These are phyloP conservation scores for Rhynchomys soricoides DNA, from an alignment of 2,113 vertebrate species.

Conservation along the genomic window DNA sequence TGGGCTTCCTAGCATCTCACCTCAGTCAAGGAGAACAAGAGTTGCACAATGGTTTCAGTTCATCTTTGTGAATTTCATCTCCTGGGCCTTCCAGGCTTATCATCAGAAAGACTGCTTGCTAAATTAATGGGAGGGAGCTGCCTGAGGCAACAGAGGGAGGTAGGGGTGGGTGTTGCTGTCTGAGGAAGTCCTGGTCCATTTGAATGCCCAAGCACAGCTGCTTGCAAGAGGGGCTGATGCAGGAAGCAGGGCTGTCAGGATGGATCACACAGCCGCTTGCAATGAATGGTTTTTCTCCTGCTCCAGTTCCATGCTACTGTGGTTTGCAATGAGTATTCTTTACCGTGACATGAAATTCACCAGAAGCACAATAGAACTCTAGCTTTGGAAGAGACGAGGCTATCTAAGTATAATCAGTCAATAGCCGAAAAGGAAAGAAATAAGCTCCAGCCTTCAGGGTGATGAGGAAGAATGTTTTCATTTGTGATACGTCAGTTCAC, in stretches of 20 bases:
- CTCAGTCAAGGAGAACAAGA: neutral
- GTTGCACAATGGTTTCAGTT: neutral
- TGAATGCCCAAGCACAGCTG: too few relatives aligned
- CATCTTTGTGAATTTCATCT: neutral
- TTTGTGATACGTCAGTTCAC: neutral
- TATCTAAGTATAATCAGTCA: neutral
- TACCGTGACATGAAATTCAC: neutral
- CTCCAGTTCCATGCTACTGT: neutral
- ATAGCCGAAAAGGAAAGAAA: conserved; percentile 2
- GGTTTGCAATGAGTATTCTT: neutral
- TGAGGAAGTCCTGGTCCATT: neutral
- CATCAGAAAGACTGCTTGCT: neutral
- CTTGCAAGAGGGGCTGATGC: neutral
- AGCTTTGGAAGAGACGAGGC: neutral
- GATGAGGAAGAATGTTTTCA: neutral
- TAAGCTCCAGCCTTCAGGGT: neutral
- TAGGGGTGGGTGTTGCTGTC: too few relatives aligned
- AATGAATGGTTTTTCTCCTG: neutral
- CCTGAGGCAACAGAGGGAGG: neutral
- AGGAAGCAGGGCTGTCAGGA: neutral
- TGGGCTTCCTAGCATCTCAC: neutral
- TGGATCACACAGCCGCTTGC: accelerated
- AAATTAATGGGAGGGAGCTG: neutral
- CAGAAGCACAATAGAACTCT: neutral
- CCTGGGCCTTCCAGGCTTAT: neutral